These are phyloP conservation scores for Characodon lateralis DNA, from an alignment of 2,797 vertebrate genomes.

Conservation along the genomic window DNA sequence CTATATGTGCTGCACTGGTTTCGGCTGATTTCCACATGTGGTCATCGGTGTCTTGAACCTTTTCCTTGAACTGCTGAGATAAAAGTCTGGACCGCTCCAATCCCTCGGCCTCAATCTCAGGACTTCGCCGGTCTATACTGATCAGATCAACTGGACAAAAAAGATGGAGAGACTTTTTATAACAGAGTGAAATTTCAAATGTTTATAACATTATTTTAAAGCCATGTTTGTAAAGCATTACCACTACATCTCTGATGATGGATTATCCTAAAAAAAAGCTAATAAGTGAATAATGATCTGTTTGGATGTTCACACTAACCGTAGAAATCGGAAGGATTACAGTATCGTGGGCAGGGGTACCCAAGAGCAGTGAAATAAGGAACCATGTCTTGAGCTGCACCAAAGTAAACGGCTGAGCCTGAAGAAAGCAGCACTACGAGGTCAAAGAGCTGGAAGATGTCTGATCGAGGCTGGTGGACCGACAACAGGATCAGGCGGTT, in stretches of 20 bases:
- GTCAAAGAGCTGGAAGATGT: constrained; percentile 96
- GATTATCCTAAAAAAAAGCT: background rate
- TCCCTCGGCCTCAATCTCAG: constrained; percentile 85
- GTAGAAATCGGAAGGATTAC: constrained; percentile 96
- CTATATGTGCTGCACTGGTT: constrained; percentile 10
- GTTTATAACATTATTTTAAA: constrained; percentile 3
- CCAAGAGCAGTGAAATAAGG: constrained; percentile 90
- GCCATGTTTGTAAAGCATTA: background rate
- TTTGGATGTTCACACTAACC: constrained; percentile 77
- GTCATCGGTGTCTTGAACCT: constrained; percentile 83
- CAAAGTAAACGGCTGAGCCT: constrained; percentile 89
- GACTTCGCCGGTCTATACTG: constrained; percentile 87
- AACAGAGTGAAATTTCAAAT: background rate
- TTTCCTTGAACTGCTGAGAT: constrained; percentile 85
- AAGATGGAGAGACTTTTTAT: background rate
- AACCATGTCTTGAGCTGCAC: constrained; percentile 90
- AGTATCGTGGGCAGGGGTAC: constrained; percentile 91
- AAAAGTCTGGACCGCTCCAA: constrained; percentile 80
- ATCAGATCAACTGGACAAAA: constrained; percentile 86
- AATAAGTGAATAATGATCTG: background rate
- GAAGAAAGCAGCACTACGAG: constrained; percentile 91
- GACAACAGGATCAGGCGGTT: constrained; percentile 94
- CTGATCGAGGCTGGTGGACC: constrained; percentile 94
- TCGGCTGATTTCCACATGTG: constrained; percentile 87
- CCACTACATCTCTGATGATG: background rate